Conservation (phyloP, 2,888 invertebrate species). For the Acrocyrtus sp. region DNA sequence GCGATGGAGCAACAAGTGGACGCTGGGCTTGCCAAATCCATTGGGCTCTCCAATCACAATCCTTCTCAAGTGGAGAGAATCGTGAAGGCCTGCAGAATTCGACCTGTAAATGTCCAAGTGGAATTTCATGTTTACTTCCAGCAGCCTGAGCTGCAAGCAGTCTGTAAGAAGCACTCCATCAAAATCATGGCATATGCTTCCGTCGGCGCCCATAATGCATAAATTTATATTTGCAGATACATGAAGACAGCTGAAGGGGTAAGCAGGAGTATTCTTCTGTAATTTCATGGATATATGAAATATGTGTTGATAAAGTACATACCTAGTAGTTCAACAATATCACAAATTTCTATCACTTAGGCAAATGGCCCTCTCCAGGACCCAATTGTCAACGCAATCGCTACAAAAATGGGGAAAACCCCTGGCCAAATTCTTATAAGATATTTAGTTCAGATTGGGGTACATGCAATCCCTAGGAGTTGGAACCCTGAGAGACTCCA, state of each 20-base stretch:
- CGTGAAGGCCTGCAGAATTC: conserved; percentile 71
- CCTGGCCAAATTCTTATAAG: conserved; percentile 81
- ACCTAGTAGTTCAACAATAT: too few relatives aligned
- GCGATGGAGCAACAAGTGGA: conserved; percentile 76
- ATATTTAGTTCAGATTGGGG: conserved; percentile 77
- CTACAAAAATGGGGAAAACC: conserved; percentile 72
- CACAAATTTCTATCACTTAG: too few relatives aligned
- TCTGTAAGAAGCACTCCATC: conserved; percentile 75
- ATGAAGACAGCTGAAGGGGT: too few relatives aligned
- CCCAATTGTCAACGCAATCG: conserved; percentile 65
- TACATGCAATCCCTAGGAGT: conserved; percentile 87
- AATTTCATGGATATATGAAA: too few relatives aligned
- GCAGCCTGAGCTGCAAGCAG: conserved; percentile 72
- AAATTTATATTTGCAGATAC: too few relatives aligned
- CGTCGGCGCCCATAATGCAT: conserved; percentile 68
- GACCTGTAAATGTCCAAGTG: conserved; percentile 71
- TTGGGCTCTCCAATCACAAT: conserved; percentile 89
- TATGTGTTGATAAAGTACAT: too few relatives aligned
- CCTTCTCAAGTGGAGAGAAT: conserved; percentile 77
- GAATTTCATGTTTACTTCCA: conserved; percentile 84
- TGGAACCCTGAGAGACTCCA: conserved; percentile 77
- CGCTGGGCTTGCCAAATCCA: conserved; percentile 77
- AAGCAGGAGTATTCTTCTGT: too few relatives aligned
- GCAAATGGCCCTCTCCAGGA: too few relatives aligned
- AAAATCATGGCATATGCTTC: conserved; percentile 82